A percentile compares a stretch with the other conserved stretches of the same genome.
Conservation (phyloP, 2,888 invertebrate species). For the Tetropium fuscum region DNA sequence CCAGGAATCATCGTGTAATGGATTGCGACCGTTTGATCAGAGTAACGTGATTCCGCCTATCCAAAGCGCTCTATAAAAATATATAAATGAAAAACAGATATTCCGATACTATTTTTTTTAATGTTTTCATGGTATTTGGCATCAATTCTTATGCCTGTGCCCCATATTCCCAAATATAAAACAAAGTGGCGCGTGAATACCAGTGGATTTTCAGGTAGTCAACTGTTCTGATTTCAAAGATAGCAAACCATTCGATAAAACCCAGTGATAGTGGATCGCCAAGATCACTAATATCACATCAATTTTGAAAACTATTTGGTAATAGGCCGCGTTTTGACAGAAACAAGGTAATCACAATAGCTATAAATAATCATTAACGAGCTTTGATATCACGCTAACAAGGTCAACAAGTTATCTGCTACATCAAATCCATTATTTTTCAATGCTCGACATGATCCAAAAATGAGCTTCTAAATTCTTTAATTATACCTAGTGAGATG, state of each 20-base stretch:
- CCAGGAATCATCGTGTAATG: no score
- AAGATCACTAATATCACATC: constrained; percentile 6
- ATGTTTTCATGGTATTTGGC: no score
- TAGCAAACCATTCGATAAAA: constrained; percentile 12
- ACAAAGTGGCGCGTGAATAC: no score
- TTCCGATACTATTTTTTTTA: no score
- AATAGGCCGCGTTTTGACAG: constrained; percentile 38
- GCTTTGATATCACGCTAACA: constrained; percentile 13
- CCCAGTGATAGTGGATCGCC: constrained; percentile 4
- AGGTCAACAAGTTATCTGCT: constrained; percentile 7
- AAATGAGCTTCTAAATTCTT: constrained; percentile 18
- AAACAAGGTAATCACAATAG: constrained; percentile 13
- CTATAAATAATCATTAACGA: constrained; percentile 26
- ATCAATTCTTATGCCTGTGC: no score
- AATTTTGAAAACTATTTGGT: constrained; percentile 34
- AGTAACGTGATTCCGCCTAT: no score
- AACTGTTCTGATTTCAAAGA: constrained; percentile 16
- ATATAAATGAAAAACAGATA: no score
- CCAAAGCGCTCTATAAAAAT: no score
- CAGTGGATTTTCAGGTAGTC: no score
- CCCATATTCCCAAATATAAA: no score
- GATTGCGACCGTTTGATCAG: no score
- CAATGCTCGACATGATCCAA: constrained; percentile 9
- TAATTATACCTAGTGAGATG: constrained; percentile 8
- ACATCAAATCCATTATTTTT: constrained; percentile 16